These are phyloP conservation scores for Hyposoter dolosus DNA, from an alignment of 2,888 invertebrate genomes.

Conservation along the genomic window DNA sequence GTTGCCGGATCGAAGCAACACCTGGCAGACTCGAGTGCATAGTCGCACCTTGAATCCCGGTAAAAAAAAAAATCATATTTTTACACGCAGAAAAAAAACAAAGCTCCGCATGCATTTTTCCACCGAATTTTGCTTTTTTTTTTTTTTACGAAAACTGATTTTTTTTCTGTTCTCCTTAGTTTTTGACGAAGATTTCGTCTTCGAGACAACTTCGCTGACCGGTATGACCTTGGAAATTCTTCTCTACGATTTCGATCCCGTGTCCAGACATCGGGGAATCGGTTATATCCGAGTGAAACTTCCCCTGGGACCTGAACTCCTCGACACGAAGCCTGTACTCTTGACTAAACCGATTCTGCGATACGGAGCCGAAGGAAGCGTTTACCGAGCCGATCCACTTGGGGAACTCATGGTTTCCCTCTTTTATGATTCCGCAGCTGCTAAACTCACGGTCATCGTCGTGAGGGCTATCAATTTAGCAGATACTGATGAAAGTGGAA, in stretches of 20 bases:
- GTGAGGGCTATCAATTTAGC: conserved; percentile 86
- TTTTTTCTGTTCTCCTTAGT: conserved; percentile 80
- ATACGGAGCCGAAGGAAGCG: conserved; percentile 86
- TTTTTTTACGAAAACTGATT: background rate
- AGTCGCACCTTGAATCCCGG: conserved; percentile 89
- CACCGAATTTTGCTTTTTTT: background rate
- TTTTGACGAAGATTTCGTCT: conserved; percentile 90
- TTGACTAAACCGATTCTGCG: conserved; percentile 87
- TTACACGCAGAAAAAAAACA: background rate
- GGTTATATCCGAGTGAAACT: conserved; percentile 87
- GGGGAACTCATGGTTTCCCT: conserved; percentile 87
- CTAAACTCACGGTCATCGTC: conserved; percentile 87
- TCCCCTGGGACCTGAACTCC: conserved; percentile 86
- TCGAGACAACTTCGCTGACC: conserved; percentile 87
- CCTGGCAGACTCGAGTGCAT: conserved; percentile 88
- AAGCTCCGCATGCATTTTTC: background rate
- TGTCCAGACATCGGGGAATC: conserved; percentile 88
- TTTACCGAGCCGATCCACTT: conserved; percentile 85
- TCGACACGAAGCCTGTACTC: conserved; percentile 86
- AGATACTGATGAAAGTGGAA: conserved; percentile 83
- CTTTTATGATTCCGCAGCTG: conserved; percentile 86
- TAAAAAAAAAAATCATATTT: conserved; percentile 76
- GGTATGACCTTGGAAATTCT: conserved; percentile 87
- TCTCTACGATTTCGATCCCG: conserved; percentile 89
- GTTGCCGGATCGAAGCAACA: conserved; percentile 87